These are phyloP conservation scores for Teleiodes luculella DNA, from an alignment of 2,888 invertebrate genomes.

Conservation along the genomic window DNA sequence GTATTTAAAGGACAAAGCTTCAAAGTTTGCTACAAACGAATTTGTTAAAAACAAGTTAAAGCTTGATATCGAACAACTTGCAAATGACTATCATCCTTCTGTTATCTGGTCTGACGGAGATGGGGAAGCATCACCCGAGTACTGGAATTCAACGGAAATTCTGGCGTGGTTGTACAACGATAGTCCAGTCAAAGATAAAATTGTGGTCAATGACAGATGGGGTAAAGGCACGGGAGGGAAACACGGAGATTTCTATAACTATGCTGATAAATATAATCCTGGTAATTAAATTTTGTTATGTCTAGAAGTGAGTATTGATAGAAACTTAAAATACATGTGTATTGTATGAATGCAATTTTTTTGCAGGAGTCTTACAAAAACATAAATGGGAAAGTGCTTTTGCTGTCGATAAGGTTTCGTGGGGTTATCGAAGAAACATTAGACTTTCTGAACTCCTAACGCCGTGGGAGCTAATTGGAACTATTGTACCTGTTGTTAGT, in stretches of 20 bases:
- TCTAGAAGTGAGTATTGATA: too few species aligned
- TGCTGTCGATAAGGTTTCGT: slow-evolving; percentile 87
- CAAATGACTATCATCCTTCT: slow-evolving; percentile 80
- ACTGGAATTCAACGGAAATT: too few species aligned
- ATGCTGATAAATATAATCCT: not conserved
- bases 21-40: not conserved
- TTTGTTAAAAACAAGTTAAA: not conserved
- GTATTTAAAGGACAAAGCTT: not conserved
- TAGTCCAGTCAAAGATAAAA: too few species aligned
- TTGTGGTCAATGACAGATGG: too few species aligned
- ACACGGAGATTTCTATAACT: too few species aligned
- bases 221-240: too few species aligned
- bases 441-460: not conserved
- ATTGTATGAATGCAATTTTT: not conserved
- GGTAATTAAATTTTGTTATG: not conserved
- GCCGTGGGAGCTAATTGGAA: too few species aligned
- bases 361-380: not conserved
- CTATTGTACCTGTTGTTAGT: slow-evolving; percentile 82
- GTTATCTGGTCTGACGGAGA: slow-evolving; percentile 91
- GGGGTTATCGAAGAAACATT: slow-evolving; percentile 51
- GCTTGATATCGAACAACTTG: slow-evolving; percentile 40
- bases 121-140: not conserved
- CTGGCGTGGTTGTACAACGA: too few species aligned
- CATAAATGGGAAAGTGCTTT: slow-evolving; percentile 95
- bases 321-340: too few species aligned